Percentiles rank a stretch among this genome's conserved stretches.
Conservation (phyloP, 2,888 invertebrate species). For the Diaphora mendica region DNA sequence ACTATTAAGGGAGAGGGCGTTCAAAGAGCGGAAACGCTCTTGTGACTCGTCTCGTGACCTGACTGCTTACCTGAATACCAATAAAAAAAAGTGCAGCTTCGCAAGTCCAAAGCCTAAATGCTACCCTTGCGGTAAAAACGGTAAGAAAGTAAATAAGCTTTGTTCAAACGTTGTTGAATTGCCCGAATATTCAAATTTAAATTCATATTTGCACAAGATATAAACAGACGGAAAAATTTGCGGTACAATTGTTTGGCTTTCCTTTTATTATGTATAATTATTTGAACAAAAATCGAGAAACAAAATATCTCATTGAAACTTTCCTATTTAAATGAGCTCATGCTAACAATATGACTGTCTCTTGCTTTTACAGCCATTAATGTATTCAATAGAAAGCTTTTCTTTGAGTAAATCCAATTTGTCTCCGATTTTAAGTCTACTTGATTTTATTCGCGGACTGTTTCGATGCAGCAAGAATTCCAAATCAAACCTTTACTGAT, state of each 20-base stretch:
- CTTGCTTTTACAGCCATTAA: slow-evolving; percentile 20
- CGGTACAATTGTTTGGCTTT: neutral
- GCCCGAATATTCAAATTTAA: neutral
- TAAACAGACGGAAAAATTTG: neutral
- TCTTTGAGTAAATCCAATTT: neutral
- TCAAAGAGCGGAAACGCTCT: too few species aligned
- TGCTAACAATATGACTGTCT: slow-evolving; percentile 8
- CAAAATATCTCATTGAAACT: neutral
- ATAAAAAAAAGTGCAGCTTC: too few species aligned
- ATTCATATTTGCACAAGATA: neutral
- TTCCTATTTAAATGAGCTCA: slow-evolving; percentile 4
- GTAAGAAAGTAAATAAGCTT: too few species aligned
- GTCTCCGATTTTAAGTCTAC: slow-evolving; percentile 30
- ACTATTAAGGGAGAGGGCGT: too few species aligned
- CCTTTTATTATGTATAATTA: neutral
- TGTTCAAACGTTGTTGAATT: neutral
- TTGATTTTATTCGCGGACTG: slow-evolving; percentile 28
- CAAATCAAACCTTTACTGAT: slow-evolving; percentile 15
- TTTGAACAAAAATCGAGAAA: neutral
- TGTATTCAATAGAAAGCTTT: slow-evolving; percentile 22
- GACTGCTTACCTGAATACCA: too few species aligned
- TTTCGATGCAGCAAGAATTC: slow-evolving; percentile 33
- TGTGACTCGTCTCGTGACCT: too few species aligned
- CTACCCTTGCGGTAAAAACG: too few species aligned
- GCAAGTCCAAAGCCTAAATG: too few species aligned